These are phyloP conservation scores for Drosophila monieri DNA, from an alignment of 2,888 invertebrate genomes.

Conservation along the genomic window DNA sequence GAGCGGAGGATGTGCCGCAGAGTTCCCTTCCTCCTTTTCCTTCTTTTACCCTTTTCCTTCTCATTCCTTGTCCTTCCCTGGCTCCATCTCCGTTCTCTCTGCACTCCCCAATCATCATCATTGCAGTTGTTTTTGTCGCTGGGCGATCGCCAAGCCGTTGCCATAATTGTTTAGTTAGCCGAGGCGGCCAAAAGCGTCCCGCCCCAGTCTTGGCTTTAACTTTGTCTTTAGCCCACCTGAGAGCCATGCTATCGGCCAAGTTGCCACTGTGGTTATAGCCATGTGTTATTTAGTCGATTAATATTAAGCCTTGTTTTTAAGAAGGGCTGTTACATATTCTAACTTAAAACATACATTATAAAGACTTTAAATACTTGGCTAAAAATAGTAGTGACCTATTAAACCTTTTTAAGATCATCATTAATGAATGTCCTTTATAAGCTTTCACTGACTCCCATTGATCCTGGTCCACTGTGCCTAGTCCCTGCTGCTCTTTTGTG, in stretches of 20 bases:
- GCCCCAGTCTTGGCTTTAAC: slow-evolving; percentile 46
- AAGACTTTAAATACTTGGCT: no score
- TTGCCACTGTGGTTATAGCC: slow-evolving; percentile 17
- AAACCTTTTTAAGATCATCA: not conserved
- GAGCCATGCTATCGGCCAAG: slow-evolving; percentile 38
- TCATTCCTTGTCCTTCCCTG: not conserved
- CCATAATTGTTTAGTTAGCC: slow-evolving; percentile 77
- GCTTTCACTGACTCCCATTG: not conserved
- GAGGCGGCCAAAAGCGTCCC: slow-evolving; percentile 52
- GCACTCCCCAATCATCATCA: slow-evolving; percentile 54
- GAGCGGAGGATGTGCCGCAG: slow-evolving; percentile 63
- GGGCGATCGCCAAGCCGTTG: slow-evolving; percentile 60
- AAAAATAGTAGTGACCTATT: no score
- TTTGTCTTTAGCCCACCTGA: slow-evolving; percentile 68
- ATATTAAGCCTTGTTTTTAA: no score
- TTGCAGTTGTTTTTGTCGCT: slow-evolving; percentile 38
- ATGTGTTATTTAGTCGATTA: not conserved
- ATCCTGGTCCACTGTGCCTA: slow-evolving; percentile 29
- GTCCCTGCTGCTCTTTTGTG: slow-evolving; percentile 57
- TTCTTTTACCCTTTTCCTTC: not conserved
- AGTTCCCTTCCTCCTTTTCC: not conserved
- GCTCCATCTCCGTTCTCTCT: slow-evolving; percentile 14
- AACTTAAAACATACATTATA: no score
- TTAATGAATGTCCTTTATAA: not conserved
- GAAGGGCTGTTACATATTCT: no score